Conservation (phyloP, 2,113 vertebrate species). For the Phylloscopus whistleri region DNA sequence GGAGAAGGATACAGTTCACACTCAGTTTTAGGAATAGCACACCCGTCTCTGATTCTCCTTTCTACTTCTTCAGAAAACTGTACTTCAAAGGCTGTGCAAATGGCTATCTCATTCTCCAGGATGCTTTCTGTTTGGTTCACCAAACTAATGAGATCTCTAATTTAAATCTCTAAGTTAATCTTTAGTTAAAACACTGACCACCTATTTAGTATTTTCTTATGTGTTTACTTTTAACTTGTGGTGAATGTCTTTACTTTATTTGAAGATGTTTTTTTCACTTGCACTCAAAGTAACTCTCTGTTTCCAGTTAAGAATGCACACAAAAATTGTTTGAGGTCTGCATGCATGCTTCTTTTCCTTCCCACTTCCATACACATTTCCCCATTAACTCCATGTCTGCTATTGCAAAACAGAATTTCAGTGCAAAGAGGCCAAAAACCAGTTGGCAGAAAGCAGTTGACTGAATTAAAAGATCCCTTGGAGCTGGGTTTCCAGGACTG, state of each 20-base stretch:
- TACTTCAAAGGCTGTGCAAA: background rate
- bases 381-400: background rate
- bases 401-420: background rate
- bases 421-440: background rate
- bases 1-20: background rate
- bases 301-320: background rate
- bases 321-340: background rate
- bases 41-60: background rate
- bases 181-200: background rate
- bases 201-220: background rate
- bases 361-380: background rate
- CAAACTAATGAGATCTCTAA: background rate
- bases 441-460: background rate
- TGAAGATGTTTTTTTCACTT: background rate
- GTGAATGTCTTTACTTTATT: background rate
- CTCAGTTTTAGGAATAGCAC: background rate
- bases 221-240: background rate
- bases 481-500: background rate
- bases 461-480: background rate
- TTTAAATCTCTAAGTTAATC: background rate
- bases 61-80: background rate
- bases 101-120: background rate
- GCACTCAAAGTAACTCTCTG: background rate
- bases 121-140: background rate
- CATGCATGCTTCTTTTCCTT: background rate